These are phyloP conservation scores for Hedychridium roseum DNA, from an alignment of 2,888 invertebrate genomes.

Conservation along the genomic window DNA sequence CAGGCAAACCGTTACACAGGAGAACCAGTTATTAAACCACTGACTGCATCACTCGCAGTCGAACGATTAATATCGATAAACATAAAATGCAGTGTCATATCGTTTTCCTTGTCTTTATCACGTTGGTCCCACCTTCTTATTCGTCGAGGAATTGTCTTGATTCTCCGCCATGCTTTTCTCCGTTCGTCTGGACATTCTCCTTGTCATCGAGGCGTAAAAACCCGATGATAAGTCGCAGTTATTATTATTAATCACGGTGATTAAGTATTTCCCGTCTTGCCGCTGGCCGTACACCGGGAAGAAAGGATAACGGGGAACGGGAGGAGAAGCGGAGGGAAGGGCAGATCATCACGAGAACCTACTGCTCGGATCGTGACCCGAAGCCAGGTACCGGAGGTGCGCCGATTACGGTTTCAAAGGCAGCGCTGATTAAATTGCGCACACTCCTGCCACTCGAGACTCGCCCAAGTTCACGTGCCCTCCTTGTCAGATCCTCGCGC, in stretches of 20 bases:
- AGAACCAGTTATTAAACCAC: too few relatives aligned
- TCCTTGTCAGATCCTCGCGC: too few relatives aligned
- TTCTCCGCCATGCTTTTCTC: too few relatives aligned
- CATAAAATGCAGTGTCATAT: too few relatives aligned
- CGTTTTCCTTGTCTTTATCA: too few relatives aligned
- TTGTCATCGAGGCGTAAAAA: slow-evolving; percentile 34
- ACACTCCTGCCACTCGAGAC: too few relatives aligned
- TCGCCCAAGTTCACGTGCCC: too few relatives aligned
- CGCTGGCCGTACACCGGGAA: slow-evolving; percentile 2
- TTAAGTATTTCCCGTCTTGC: slow-evolving; percentile 32
- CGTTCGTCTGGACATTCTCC: slow-evolving; percentile 11
- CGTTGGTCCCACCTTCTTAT: too few relatives aligned
- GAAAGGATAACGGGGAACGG: slow-evolving; percentile 9
- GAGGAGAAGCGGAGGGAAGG: slow-evolving; percentile 1
- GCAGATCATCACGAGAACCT: not conserved
- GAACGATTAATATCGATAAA: too few relatives aligned
- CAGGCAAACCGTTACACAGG: too few relatives aligned
- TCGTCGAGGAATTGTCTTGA: too few relatives aligned
- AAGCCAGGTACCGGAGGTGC: slow-evolving; percentile 18
- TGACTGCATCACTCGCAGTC: too few relatives aligned
- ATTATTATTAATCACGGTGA: slow-evolving; percentile 47
- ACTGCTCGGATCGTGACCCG: slow-evolving; percentile 23
- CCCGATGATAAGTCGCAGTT: slow-evolving; percentile 35
- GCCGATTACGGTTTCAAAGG: slow-evolving; percentile 14
- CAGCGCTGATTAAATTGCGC: slow-evolving; percentile 30